Percentiles rank a stretch among this genome's conserved stretches.
phyloP scores from a whole-genome alignment of 2,888 invertebrate species.

The Ichneumoninae sp. region DNA sequence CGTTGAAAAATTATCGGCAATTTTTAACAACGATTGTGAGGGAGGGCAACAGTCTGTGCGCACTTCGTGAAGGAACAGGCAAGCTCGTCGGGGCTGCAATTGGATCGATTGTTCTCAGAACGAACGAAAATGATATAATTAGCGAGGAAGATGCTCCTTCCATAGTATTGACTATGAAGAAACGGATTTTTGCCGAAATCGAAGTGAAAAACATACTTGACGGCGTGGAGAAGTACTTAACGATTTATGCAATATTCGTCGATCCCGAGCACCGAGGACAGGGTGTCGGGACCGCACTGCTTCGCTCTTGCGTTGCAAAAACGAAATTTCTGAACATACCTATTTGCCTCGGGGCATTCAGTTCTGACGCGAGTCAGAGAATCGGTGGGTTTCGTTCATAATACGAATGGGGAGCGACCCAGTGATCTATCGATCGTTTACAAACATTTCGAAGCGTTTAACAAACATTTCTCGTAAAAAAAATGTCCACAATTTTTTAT shows the following conservation, averaged over 20 bases:
- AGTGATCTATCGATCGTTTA: neutral
- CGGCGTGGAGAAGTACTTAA: conserved; percentile 52
- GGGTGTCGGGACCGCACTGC: conserved; percentile 73
- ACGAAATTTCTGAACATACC: conserved; percentile 40
- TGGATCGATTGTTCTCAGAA: conserved; percentile 52
- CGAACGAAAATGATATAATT: conserved; percentile 25
- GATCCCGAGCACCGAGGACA: conserved; percentile 50
- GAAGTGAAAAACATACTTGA: conserved; percentile 48
- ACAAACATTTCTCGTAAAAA: no score
- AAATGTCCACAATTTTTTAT: neutral
- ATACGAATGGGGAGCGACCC: neutral
- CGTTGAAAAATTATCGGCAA: conserved; percentile 58
- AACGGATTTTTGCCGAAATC: conserved; percentile 28
- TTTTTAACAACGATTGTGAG: conserved; percentile 59
- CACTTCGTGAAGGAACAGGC: conserved; percentile 71
- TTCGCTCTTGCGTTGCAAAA: conserved; percentile 70
- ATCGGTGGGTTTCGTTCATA: conserved; percentile 67
- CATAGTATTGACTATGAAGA: conserved; percentile 53
- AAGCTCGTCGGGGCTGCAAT: conserved; percentile 71
- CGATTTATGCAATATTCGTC: conserved; percentile 70
- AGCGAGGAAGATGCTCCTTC: conserved; percentile 56
- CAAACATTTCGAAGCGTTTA: no score
- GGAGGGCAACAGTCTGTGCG: conserved; percentile 69
- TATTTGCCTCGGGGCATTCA: conserved; percentile 71
- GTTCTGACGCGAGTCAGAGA: conserved; percentile 67